Conservation (phyloP, 2,888 invertebrate species). For the Tanytarsus gracilentus region DNA sequence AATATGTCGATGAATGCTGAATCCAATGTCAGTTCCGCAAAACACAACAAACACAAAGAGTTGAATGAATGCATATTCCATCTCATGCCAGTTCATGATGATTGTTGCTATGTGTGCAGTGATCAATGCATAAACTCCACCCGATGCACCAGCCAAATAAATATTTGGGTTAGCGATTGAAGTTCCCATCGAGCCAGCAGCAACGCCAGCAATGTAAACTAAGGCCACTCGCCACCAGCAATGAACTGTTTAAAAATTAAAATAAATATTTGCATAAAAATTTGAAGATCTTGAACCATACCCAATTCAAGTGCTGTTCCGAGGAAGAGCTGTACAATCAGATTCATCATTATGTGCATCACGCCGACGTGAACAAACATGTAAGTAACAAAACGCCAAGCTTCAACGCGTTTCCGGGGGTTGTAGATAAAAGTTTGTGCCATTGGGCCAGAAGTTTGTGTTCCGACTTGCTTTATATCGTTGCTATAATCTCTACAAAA, state of each 20-base stretch:
- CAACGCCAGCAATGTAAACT: conserved; percentile 75
- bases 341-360: conserved; percentile 20
- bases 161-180: conserved; percentile 70
- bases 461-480: conserved; percentile 37
- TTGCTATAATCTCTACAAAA: conserved; percentile 40
- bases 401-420: conserved; percentile 74
- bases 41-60: conserved; percentile 72
- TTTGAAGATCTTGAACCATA: conserved; percentile 39
- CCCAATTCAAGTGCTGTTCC: conserved; percentile 95
- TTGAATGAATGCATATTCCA: conserved; percentile 86
- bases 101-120: conserved; percentile 53
- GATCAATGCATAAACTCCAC: conserved; percentile 89
- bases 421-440: conserved; percentile 79
- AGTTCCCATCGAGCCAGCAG: conserved; percentile 76
- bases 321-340: conserved; percentile 77
- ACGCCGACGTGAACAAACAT: conserved; percentile 92
- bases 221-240: conserved; percentile 78
- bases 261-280: background rate
- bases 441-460: conserved; percentile 60
- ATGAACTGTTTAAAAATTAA: background rate
- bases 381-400: conserved; percentile 89
- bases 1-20: conserved; percentile 82
- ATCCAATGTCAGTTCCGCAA: conserved; percentile 74
- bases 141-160: conserved; percentile 85
- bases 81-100: conserved; percentile 88